These are phyloP conservation scores for Tinea trinotella DNA, from an alignment of 2,888 invertebrate genomes.

Conservation along the genomic window DNA sequence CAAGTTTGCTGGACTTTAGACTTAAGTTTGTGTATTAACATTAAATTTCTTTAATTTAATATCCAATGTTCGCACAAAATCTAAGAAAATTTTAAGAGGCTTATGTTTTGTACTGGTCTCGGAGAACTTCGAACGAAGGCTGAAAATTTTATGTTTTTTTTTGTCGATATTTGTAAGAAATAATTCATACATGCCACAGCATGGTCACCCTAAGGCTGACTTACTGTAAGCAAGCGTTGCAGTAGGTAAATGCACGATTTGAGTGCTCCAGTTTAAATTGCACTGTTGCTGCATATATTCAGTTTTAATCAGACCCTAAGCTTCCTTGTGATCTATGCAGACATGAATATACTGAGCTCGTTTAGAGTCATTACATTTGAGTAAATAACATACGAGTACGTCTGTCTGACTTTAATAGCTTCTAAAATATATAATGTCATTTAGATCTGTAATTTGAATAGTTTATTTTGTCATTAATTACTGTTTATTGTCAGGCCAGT, in stretches of 20 bases:
- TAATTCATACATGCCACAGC: no score
- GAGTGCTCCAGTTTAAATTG: slow-evolving; percentile 17
- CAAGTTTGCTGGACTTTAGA: no score
- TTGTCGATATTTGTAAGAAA: no score
- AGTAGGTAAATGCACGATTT: slow-evolving; percentile 18
- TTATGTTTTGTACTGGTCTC: no score
- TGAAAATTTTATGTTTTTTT: no score
- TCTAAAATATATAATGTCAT: not conserved
- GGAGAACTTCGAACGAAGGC: no score
- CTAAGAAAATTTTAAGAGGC: no score
- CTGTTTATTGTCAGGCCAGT: no score
- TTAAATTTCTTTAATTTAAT: no score
- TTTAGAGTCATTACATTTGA: slow-evolving; percentile 1
- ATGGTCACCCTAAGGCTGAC: slow-evolving; percentile 7
- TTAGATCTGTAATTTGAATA: not conserved
- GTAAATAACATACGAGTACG: not conserved
- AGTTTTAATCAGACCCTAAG: slow-evolving; percentile 17
- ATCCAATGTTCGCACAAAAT: no score
- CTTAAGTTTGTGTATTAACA: no score
- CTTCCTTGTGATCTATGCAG: slow-evolving; percentile 15
- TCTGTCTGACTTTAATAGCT: not conserved
- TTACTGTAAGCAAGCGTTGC: slow-evolving; percentile 13
- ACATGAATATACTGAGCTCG: slow-evolving; percentile 11
- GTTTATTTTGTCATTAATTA: no score
- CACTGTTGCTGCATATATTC: slow-evolving; percentile 18